These are phyloP conservation scores for Plectrocnemia conspersa DNA, from an alignment of 1,140 invertebrate species.

Conservation along the genomic window DNA sequence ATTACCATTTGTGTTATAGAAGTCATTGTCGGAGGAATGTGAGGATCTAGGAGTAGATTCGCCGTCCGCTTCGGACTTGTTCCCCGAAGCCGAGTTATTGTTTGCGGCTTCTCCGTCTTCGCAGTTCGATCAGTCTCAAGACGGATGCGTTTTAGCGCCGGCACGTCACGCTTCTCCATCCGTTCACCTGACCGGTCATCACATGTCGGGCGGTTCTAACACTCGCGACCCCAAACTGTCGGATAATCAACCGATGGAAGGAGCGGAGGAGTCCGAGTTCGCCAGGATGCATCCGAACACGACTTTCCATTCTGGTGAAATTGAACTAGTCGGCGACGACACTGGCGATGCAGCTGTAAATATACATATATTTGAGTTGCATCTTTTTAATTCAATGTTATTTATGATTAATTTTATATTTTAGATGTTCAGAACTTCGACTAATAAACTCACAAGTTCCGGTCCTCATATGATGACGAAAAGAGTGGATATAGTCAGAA, in stretches of 20 bases:
- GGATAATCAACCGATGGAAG: slow-evolving; percentile 38
- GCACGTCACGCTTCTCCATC: slow-evolving; percentile 14
- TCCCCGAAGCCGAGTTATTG: slow-evolving; percentile 68
- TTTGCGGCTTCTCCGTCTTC: slow-evolving; percentile 52
- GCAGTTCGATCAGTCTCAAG: slow-evolving; percentile 41
- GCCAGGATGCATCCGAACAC: slow-evolving; percentile 49
- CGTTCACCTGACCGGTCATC: slow-evolving; percentile 42
- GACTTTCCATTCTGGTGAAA: slow-evolving; percentile 48
- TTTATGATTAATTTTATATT: slow-evolving; percentile 13
- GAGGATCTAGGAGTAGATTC: slow-evolving; percentile 73
- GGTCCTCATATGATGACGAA: background rate
- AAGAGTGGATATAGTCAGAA: slow-evolving; percentile 23
- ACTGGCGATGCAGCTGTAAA: slow-evolving; percentile 22
- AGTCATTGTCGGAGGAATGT: slow-evolving; percentile 70
- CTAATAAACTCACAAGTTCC: slow-evolving; percentile 14
- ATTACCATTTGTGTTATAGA: slow-evolving; percentile 47
- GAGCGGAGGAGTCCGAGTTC: slow-evolving; percentile 39
- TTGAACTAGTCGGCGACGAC: slow-evolving; percentile 42
- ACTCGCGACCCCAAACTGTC: slow-evolving; percentile 17
- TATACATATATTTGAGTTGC: slow-evolving; percentile 20
- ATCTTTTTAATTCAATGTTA: slow-evolving; percentile 2
- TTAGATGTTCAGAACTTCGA: slow-evolving; percentile 25
- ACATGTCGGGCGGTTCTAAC: slow-evolving; percentile 17
- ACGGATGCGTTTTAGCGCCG: slow-evolving; percentile 30
- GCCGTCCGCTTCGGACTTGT: slow-evolving; percentile 69